Evolutionary conservation across 2,113 vertebrate species (phyloP).

Genomic region (Ursus arctos): DNA sequence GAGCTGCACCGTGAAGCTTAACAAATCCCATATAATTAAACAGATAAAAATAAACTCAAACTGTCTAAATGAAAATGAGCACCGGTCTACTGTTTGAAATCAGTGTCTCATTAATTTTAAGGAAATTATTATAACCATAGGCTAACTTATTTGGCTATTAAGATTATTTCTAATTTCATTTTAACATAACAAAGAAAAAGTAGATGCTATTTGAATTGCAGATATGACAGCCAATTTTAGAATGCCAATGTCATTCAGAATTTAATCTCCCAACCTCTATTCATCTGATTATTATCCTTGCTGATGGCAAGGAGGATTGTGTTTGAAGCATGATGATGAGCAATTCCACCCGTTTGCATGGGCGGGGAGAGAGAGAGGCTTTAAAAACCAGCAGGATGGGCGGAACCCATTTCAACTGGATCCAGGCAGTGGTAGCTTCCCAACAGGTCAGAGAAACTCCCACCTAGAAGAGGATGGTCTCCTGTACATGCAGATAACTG

Average conservation of each 20-base stretch:
- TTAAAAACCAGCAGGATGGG: background rate
- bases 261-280: constrained; percentile 27
- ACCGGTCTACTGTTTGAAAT: background rate
- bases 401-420: background rate
- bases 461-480: background rate
- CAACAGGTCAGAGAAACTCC: background rate
- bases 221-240: constrained; percentile 1
- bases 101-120: background rate
- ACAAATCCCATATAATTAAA: background rate
- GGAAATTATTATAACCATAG: background rate
- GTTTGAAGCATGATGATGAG: background rate
- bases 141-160: constrained; percentile 15
- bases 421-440: background rate
- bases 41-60: background rate
- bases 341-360: constrained; percentile 4
- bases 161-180: constrained; percentile 42
- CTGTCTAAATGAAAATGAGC: background rate
- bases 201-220: constrained; percentile 22
- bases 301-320: constrained; percentile 22
- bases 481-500: background rate
- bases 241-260: background rate
- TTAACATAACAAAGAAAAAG: constrained; percentile 42
- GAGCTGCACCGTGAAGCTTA: background rate
- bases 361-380: background rate
- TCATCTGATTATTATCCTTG: constrained; percentile 6